Conservation (phyloP, 1,140 invertebrate species). For the Drosophila nigrodunni region DNA sequence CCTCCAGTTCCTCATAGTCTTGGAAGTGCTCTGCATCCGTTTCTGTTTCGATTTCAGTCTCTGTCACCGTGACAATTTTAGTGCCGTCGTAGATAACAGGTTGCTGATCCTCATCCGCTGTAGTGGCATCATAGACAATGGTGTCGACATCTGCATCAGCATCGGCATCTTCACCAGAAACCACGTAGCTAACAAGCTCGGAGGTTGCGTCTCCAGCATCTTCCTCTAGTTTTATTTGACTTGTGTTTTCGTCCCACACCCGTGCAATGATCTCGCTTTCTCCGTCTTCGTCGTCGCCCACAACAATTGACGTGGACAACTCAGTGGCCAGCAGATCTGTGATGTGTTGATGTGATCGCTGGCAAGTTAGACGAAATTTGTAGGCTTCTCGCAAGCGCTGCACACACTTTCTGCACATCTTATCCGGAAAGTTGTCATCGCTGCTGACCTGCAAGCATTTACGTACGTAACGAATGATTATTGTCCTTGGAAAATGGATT, state of each 20-base stretch:
- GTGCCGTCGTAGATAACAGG: conserved; percentile 41
- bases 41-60: conserved; percentile 33
- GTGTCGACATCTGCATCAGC: conserved; percentile 38
- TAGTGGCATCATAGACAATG: conserved; percentile 45
- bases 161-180: conserved; percentile 16
- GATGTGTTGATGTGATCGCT: conserved; percentile 70
- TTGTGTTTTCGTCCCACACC: conserved; percentile 54
- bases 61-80: conserved; percentile 35
- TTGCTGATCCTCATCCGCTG: conserved; percentile 35
- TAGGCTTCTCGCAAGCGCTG: conserved; percentile 51
- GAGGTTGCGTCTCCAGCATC: conserved; percentile 11
- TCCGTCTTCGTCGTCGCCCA: conserved; percentile 28
- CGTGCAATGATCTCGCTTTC: conserved; percentile 45
- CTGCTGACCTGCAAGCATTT: conserved; percentile 51
- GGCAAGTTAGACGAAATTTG: conserved; percentile 70
- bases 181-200: conserved; percentile 41
- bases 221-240: conserved; percentile 54
- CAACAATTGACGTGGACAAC: conserved; percentile 13
- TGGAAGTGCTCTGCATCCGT: conserved; percentile 52
- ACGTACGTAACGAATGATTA: neutral
- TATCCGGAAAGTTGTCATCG: conserved; percentile 72
- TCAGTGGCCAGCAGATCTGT: conserved; percentile 60
- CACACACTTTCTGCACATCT: conserved; percentile 73
- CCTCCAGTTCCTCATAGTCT: conserved; percentile 64
- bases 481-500: neutral